A percentile compares a stretch with the other conserved stretches of the same genome.
Evolutionary conservation across 1,140 invertebrate genomes (phyloP).

Genomic region (Pemphigus obesinymphae): DNA sequence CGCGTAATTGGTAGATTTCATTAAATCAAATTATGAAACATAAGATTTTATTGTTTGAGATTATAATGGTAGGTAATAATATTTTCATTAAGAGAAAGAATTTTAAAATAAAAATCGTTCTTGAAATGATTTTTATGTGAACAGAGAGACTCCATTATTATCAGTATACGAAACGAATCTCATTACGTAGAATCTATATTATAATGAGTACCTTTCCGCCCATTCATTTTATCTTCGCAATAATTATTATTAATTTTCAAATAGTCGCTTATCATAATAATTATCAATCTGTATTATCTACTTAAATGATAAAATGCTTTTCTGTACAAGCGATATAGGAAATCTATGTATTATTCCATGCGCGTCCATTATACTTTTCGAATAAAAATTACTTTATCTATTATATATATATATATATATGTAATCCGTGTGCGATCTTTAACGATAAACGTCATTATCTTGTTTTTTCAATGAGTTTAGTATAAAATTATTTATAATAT

Average conservation of each 20-base stretch:
- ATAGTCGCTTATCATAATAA: neutral
- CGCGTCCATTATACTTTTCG: neutral
- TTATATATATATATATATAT: neutral
- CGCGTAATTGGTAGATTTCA: neutral
- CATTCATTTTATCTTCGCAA: neutral
- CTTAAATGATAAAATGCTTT: neutral
- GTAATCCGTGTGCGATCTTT: neutral
- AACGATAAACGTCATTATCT: neutral
- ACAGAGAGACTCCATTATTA: neutral
- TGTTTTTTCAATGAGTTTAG: neutral
- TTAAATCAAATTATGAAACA: neutral
- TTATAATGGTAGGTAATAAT: neutral
- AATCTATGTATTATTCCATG: neutral
- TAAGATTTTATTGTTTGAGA: neutral
- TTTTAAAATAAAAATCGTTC: neutral
- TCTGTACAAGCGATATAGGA: neutral
- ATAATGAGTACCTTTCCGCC: neutral
- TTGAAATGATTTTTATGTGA: neutral
- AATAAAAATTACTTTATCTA: neutral
- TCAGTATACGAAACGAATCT: neutral
- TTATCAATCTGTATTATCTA: constrained; percentile 5
- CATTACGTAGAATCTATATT: neutral
- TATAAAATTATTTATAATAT: no score
- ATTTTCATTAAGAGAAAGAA: neutral
- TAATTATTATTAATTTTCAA: neutral